Evolutionary conservation across 2,797 vertebrate species (phyloP), one percentile per base, ranked within the genome.

Genomic region (Aotus griseimembra): DNA sequence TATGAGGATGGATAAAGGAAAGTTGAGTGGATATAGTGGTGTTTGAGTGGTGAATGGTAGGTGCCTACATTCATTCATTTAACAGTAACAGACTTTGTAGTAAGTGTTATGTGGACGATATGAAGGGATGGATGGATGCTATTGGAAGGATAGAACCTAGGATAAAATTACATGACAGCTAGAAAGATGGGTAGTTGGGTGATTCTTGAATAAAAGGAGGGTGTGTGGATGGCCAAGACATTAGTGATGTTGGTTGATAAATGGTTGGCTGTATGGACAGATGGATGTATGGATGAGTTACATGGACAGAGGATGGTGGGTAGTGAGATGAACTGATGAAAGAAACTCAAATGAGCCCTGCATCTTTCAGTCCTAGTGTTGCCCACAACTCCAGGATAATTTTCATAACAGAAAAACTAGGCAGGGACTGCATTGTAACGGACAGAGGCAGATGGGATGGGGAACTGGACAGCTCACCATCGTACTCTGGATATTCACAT

Each of bases 391-490:
- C 39, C 95, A 80, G 58, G 58, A 33, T 41, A 12, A 61, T 55
- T 55, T 52, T 72, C 87, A 13, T 70, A 44, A 72, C 2, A 5
- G 41, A 46, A 39, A 20, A n/a, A 36, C n/a, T 10, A 64, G 73
- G 9, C 76, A 88, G 30, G 19, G 46, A 33, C 84, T 61, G 22
- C 55, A 90, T 36, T 46, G 13, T 4, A 39, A 61, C 9, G 41
- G 14, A 24, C 28, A 95, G 91, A 83, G 7, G 20, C 67, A 67
- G 46, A 24, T 2, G 24, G 24, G 7, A 15, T 4, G 5, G 14
- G 6, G 48, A 14, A 0, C 39, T 3, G 5, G 76, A 24, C 1
- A 12, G 72, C 96, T 96, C 94, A 98, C 98, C 86, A 0, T 86
- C 4, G 1, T 58, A 3, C 81, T 41, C 28, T 48, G 95, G 80